Evolutionary conservation across 1,140 invertebrate species (phyloP).

Genomic region (Sesamia nonagrioides): DNA sequence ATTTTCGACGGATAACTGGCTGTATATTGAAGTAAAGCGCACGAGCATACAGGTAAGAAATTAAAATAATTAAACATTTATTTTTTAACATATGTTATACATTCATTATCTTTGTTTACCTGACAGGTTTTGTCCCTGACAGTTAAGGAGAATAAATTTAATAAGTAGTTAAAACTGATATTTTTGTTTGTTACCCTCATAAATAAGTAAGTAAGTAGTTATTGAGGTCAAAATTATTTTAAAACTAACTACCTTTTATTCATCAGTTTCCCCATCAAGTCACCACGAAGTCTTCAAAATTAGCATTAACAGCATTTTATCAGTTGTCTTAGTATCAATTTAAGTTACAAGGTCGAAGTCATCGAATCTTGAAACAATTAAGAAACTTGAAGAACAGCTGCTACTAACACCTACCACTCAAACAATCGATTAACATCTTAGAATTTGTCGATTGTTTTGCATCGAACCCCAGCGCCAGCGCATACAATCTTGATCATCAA

Average conservation of each 20-base stretch:
- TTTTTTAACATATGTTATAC: slow-evolving; percentile 10
- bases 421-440: slow-evolving; percentile 47
- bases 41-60: slow-evolving; percentile 93
- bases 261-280: not conserved
- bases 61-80: slow-evolving; percentile 33
- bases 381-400: slow-evolving; percentile 41
- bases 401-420: slow-evolving; percentile 26
- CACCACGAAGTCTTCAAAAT: not conserved
- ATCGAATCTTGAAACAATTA: slow-evolving; percentile 23
- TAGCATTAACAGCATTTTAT: not conserved
- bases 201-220: not conserved
- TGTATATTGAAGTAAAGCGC: slow-evolving; percentile 96
- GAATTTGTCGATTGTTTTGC: slow-evolving; percentile 39
- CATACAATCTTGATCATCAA: slow-evolving; percentile 54
- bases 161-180: not conserved
- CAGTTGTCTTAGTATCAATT: not conserved
- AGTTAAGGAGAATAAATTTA: not conserved
- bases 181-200: not conserved
- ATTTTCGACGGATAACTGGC: slow-evolving; percentile 98
- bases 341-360: slow-evolving; percentile 26
- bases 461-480: slow-evolving; percentile 3
- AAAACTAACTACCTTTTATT: slow-evolving; percentile 16
- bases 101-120: slow-evolving; percentile 23
- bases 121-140: not conserved
- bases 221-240: slow-evolving; percentile 17